A percentile compares a stretch with the other conserved stretches of the same genome.
These are phyloP conservation scores for Malachius bipustulatus DNA, from an alignment of 2,888 invertebrate species.

Conservation along the genomic window DNA sequence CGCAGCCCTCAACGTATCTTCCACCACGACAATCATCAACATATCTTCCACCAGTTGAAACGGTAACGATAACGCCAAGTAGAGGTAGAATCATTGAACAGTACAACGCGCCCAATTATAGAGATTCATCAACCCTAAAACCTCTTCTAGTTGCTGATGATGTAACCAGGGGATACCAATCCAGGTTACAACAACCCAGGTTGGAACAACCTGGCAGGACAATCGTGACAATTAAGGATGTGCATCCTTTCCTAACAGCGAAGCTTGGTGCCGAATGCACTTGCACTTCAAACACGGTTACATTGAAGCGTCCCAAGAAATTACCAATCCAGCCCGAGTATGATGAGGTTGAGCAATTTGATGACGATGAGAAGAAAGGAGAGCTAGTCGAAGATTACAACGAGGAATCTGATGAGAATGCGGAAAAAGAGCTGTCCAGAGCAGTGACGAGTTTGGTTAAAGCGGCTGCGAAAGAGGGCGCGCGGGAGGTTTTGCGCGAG, in stretches of 20 bases:
- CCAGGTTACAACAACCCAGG: too few relatives aligned
- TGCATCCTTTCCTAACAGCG: conserved; percentile 55
- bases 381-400: conserved; percentile 24
- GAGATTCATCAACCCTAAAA: too few relatives aligned
- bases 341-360: conserved; percentile 23
- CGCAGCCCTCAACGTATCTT: too few relatives aligned
- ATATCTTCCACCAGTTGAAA: too few relatives aligned
- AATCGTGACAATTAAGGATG: conserved; percentile 57
- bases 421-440: conserved; percentile 24
- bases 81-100: too few relatives aligned
- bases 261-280: conserved; percentile 65
- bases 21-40: neutral
- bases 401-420: conserved; percentile 21
- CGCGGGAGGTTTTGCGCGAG: conserved; percentile 31
- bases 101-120: too few relatives aligned
- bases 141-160: too few relatives aligned
- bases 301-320: conserved; percentile 38
- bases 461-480: conserved; percentile 28
- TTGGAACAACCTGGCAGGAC: too few relatives aligned
- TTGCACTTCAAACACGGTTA: conserved; percentile 48
- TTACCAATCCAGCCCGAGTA: conserved; percentile 14
- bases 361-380: conserved; percentile 23
- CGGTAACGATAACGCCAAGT: too few relatives aligned
- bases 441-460: conserved; percentile 28
- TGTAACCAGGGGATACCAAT: too few relatives aligned